These are phyloP conservation scores for Hofmannophila pseudospretella DNA, from an alignment of 2,888 invertebrate species.

Conservation along the genomic window DNA sequence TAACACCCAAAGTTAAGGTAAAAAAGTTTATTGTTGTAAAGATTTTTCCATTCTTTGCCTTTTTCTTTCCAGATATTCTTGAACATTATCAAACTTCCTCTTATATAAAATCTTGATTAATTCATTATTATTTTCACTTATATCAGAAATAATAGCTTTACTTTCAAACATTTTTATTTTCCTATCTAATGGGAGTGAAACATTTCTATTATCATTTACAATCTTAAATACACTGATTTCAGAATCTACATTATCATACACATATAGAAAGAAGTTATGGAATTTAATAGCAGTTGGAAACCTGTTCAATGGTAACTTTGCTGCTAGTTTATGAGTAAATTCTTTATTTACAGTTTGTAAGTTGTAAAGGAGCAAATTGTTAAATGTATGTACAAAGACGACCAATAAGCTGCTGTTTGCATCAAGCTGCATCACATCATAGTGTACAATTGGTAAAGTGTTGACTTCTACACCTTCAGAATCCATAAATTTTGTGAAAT, in stretches of 20 bases:
- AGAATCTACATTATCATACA: constrained; percentile 44
- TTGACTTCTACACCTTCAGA: constrained; percentile 75
- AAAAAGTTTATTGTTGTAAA: constrained; percentile 22
- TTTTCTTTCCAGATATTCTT: constrained; percentile 87
- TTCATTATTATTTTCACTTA: constrained; percentile 34
- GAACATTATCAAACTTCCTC: constrained; percentile 87
- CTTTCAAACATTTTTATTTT: constrained; percentile 49
- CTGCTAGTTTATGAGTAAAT: constrained; percentile 38
- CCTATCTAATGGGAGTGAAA: constrained; percentile 25
- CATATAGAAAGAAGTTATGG: constrained; percentile 48
- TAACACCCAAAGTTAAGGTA: no score
- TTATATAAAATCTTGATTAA: constrained; percentile 82
- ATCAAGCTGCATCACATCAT: constrained; percentile 43
- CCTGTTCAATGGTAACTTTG: constrained; percentile 50
- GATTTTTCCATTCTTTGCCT: constrained; percentile 80
- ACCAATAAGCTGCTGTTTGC: constrained; percentile 60
- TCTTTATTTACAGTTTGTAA: constrained; percentile 37
- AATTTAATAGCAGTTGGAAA: constrained; percentile 63
- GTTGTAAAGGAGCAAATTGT: constrained; percentile 65
- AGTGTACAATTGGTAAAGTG: constrained; percentile 72
- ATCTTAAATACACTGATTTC: constrained; percentile 47
- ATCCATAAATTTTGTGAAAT: constrained; percentile 71
- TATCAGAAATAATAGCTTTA: constrained; percentile 28
- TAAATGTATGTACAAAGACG: constrained; percentile 70
- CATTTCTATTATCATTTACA: constrained; percentile 29